A percentile compares a stretch with the other conserved stretches of the same genome.
Evolutionary conservation across 2,888 invertebrate species (phyloP).

Genomic region (Coenonympha arcania): DNA sequence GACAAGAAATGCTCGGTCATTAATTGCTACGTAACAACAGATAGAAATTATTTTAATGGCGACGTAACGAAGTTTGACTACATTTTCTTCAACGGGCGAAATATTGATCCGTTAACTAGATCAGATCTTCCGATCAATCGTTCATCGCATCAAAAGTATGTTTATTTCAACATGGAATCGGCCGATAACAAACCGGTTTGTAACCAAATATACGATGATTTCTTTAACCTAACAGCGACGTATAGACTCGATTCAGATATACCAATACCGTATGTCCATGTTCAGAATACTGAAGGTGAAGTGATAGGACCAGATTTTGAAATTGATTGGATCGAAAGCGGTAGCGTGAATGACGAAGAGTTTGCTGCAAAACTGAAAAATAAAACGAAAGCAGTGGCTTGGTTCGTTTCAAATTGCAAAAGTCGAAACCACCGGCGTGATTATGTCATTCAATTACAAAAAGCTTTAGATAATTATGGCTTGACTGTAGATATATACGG

Average conservation of each 20-base stretch:
- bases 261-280: constrained; percentile 47
- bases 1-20: constrained; percentile 49
- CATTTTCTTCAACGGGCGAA: constrained; percentile 56
- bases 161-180: constrained; percentile 60
- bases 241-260: constrained; percentile 62
- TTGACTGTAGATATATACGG: constrained; percentile 71
- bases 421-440: constrained; percentile 43
- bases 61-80: constrained; percentile 51
- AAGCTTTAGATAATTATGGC: constrained; percentile 37
- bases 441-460: constrained; percentile 39
- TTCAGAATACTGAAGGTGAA: constrained; percentile 42
- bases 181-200: constrained; percentile 56
- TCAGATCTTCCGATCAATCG: constrained; percentile 40
- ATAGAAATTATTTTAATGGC: constrained; percentile 41
- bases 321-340: constrained; percentile 39
- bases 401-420: constrained; percentile 60
- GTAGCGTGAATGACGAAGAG: constrained; percentile 32
- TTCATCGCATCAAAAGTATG: constrained; percentile 51
- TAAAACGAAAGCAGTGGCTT: constrained; percentile 59
- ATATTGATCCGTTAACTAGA: constrained; percentile 27
- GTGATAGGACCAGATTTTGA: constrained; percentile 48
- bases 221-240: constrained; percentile 64
- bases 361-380: constrained; percentile 36
- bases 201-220: constrained; percentile 42
- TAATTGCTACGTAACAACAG: constrained; percentile 53